Conservation (phyloP, 2,113 vertebrate species). For the Propithecus coquereli region DNA sequence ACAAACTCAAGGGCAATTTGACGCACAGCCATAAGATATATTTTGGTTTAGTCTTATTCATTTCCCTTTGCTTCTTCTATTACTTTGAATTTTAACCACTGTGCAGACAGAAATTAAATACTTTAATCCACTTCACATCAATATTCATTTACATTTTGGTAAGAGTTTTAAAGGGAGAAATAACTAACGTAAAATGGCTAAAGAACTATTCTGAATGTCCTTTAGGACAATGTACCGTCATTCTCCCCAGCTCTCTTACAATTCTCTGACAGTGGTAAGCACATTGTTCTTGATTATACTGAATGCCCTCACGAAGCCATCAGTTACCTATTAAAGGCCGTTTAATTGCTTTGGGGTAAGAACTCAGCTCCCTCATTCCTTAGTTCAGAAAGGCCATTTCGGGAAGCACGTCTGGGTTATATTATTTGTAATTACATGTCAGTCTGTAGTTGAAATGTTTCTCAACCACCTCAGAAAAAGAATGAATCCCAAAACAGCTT, state of each 20-base stretch:
- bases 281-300: neutral
- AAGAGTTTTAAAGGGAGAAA: slow-evolving; percentile 18
- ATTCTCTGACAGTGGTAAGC: neutral
- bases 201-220: slow-evolving; percentile 11
- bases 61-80: slow-evolving; percentile 40
- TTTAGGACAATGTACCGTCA: neutral
- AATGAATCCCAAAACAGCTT: slow-evolving; percentile 23
- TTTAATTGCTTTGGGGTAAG: slow-evolving; percentile 57
- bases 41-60: slow-evolving; percentile 14
- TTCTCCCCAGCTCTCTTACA: neutral
- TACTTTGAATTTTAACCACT: slow-evolving; percentile 43
- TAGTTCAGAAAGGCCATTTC: slow-evolving; percentile 50
- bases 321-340: slow-evolving; percentile 14
- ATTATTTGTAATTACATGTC: slow-evolving; percentile 48
- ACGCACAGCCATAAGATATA: neutral
- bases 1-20: slow-evolving; percentile 51
- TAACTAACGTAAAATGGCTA: neutral
- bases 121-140: slow-evolving; percentile 38
- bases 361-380: slow-evolving; percentile 30
- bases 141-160: neutral
- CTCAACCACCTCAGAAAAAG: slow-evolving; percentile 29
- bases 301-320: neutral
- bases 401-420: slow-evolving; percentile 40
- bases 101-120: slow-evolving; percentile 25
- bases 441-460: slow-evolving; percentile 19